These are phyloP conservation scores for Hirundo rustica DNA, from an alignment of 2,797 vertebrate genomes.

Conservation along the genomic window DNA sequence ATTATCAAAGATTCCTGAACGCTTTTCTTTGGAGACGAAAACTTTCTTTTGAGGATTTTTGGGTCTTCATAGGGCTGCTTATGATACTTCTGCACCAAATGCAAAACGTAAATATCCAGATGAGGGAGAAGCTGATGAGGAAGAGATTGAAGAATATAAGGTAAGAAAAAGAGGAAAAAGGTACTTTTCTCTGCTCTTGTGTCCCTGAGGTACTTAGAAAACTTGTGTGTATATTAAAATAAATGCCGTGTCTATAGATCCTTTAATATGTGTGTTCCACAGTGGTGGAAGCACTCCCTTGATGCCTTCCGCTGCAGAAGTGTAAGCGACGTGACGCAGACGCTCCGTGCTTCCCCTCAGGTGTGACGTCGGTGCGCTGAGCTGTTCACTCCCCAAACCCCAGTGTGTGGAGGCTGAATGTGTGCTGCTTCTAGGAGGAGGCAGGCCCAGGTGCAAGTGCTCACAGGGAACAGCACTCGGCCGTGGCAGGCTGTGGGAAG, in stretches of 20 bases:
- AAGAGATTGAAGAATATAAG: slow-evolving; percentile 92
- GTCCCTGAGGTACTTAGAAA: neutral
- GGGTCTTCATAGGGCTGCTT: slow-evolving; percentile 82
- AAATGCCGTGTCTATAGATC: accelerated
- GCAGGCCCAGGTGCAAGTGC: too few species aligned
- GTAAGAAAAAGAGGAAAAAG: slow-evolving; percentile 64
- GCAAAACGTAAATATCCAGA: slow-evolving; percentile 85
- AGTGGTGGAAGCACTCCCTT: neutral
- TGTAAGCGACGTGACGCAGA: neutral
- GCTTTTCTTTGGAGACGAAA: neutral
- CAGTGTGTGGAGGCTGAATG: neutral
- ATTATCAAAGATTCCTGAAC: neutral
- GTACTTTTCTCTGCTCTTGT: neutral
- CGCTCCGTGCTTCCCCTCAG: accelerated
- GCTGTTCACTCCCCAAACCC: neutral
- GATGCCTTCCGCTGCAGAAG: neutral
- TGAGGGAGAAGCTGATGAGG: slow-evolving; percentile 91
- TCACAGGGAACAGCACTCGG: neutral
- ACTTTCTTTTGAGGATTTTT: neutral
- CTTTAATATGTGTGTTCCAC: neutral
- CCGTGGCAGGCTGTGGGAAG: neutral
- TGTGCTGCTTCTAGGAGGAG: neutral
- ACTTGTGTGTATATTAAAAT: neutral
- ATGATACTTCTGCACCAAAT: slow-evolving; percentile 82
- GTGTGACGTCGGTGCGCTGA: accelerated